These are phyloP conservation scores for Riptortus pedestris DNA, from an alignment of 1,140 invertebrate species.

Conservation along the genomic window DNA sequence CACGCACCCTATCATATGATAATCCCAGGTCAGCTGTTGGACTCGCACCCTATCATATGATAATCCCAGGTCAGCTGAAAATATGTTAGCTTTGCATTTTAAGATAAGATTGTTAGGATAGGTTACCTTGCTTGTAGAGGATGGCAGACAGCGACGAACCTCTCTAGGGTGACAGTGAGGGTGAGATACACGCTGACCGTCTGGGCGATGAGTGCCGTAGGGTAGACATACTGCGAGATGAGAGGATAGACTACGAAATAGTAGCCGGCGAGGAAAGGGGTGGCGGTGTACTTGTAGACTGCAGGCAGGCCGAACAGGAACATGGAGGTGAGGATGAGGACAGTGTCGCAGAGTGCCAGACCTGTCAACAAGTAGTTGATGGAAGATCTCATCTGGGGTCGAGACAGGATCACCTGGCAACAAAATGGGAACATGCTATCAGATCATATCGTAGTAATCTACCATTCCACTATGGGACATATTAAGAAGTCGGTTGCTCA, in stretches of 20 bases:
- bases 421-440: too few species aligned
- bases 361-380: constrained; percentile 88
- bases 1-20: too few species aligned
- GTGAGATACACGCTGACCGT: constrained; percentile 92
- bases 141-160: constrained; percentile 93
- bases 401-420: constrained; percentile 57
- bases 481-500: too few species aligned
- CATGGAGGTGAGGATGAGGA: constrained; percentile 75
- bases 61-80: too few species aligned
- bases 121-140: constrained; percentile 62
- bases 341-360: constrained; percentile 79
- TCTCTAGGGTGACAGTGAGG: constrained; percentile 86
- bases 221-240: constrained; percentile 72
- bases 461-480: too few species aligned
- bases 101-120: too few species aligned
- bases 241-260: constrained; percentile 68
- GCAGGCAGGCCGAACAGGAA: constrained; percentile 77
- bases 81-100: too few species aligned
- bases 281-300: constrained; percentile 69
- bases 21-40: too few species aligned
- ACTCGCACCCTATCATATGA: too few species aligned
- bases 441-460: too few species aligned
- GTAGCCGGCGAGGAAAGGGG: constrained; percentile 61
- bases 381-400: constrained; percentile 86
- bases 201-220: constrained; percentile 75